These are phyloP conservation scores for Sphenopsis melanotis DNA, from an alignment of 2,797 vertebrate species.

Conservation along the genomic window DNA sequence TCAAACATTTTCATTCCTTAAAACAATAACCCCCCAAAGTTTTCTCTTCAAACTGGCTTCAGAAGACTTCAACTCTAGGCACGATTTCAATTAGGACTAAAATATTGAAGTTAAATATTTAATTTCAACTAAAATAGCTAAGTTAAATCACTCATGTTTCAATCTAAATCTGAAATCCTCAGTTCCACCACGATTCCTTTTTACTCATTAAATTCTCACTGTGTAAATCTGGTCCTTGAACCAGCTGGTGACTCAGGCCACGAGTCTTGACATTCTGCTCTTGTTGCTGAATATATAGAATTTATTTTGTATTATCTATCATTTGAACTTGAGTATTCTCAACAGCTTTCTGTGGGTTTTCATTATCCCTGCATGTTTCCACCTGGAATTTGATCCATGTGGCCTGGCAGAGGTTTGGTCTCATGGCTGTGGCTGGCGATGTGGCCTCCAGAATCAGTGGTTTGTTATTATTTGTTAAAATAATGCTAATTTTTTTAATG, in stretches of 20 bases:
- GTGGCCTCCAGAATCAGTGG: not conserved
- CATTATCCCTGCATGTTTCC: fast-evolving
- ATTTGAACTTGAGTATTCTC: not conserved
- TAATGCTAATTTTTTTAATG: not conserved
- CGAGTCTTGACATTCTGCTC: not conserved
- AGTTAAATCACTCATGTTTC: not conserved
- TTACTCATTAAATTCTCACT: not conserved
- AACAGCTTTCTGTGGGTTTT: not conserved
- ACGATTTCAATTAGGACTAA: not conserved
- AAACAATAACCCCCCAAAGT: not conserved
- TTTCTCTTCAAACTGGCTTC: not conserved
- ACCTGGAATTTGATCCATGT: not conserved
- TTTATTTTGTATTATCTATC: not conserved
- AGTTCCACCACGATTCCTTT: not conserved
- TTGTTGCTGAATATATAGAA: not conserved
- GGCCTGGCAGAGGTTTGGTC: not conserved
- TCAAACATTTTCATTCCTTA: not conserved
- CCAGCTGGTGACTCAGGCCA: not conserved
- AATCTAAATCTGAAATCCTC: not conserved
- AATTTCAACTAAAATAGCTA: not conserved
- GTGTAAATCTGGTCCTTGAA: not conserved
- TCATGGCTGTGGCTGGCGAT: not conserved
- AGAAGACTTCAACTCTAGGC: not conserved
- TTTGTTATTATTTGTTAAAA: not conserved
- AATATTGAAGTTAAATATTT: not conserved